Evolutionary conservation across 2,797 vertebrate species (phyloP).

Genomic region (Hemitrygon akajei): DNA sequence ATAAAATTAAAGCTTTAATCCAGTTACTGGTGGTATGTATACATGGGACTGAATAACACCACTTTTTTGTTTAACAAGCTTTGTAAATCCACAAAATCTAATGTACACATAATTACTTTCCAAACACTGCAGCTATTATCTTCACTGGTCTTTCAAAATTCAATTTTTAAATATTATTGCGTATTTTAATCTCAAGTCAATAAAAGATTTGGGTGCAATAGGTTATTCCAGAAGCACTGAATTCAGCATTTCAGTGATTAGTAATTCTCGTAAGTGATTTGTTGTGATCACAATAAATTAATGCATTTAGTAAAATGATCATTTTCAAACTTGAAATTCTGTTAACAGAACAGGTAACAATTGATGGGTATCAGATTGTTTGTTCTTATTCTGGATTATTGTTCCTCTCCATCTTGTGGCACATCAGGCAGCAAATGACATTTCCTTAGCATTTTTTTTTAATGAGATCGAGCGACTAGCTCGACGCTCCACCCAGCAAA

Average conservation of each 20-base stretch:
- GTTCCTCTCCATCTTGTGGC: too few relatives aligned
- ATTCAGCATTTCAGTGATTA: neutral
- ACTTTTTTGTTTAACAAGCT: neutral
- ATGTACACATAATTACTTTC: neutral
- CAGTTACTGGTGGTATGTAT: neutral
- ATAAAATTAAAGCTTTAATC: neutral
- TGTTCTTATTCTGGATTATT: neutral
- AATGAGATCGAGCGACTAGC: too few relatives aligned
- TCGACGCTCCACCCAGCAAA: too few relatives aligned
- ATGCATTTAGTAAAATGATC: neutral
- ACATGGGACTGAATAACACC: neutral
- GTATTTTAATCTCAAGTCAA: neutral
- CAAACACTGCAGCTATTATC: neutral
- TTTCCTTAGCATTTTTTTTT: too few relatives aligned
- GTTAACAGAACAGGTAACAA: neutral
- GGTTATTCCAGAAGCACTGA: neutral
- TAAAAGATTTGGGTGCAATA: neutral
- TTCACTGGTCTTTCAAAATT: neutral
- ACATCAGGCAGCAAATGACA: too few relatives aligned
- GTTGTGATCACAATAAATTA: neutral
- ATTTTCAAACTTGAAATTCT: neutral
- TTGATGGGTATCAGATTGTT: neutral
- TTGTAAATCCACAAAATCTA: neutral
- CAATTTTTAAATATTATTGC: neutral
- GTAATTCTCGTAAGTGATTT: neutral